Evolutionary conservation across 64 coral and sea anemone genomes (phyloP), one percentile per base, ranked within the genome.

Genomic region (Exaiptasia diaphana): DNA sequence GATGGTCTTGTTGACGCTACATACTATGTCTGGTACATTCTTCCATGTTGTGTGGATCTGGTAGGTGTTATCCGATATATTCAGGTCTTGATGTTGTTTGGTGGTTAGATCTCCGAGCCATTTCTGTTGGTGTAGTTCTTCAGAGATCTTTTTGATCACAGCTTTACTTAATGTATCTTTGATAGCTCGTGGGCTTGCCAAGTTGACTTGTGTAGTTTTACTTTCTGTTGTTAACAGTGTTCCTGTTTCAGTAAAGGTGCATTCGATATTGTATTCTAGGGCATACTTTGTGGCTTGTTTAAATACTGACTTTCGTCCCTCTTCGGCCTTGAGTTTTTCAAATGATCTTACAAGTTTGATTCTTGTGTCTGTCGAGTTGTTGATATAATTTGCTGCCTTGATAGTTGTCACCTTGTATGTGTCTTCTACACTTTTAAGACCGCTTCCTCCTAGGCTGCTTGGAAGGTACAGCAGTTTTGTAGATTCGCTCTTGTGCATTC

Each of bases 351-450:
- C 42, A 24, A 73, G 69, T 45, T 73, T 35, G 41, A 45, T 17
- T 45, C 70, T 6, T 59, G 49, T 3, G 35, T 78, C 50, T 78
- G 54, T 4, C 18, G 17, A 34, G 54, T 32, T 60, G 15, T 20
- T 59, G 57, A 55, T 12, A 14, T 57, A 78, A n/a, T 78, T 78
- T 15, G 75, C 12, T 58, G 33, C 75, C 34, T 78, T 78, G 36
- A 78, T 78, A 37, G 33, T 78, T 38, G 75, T 78, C 37, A 74
- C 46, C 23, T 74, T 74, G 2, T 74, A 74, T 44, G 70, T 74
- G 41, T 36, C 24, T 74, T 74, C 70, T 44, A 74, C 46, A 17
- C 46, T 41, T 74, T 36, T 74, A 45, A 26, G 70, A 5, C 70
- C 70, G 20, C 46, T 17, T 8, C 62, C 62, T 30, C 62, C 23